phyloP scores from a whole-genome alignment of 92 coral and sea anemone genomes.

The Isaurus tuberculatus region DNA sequence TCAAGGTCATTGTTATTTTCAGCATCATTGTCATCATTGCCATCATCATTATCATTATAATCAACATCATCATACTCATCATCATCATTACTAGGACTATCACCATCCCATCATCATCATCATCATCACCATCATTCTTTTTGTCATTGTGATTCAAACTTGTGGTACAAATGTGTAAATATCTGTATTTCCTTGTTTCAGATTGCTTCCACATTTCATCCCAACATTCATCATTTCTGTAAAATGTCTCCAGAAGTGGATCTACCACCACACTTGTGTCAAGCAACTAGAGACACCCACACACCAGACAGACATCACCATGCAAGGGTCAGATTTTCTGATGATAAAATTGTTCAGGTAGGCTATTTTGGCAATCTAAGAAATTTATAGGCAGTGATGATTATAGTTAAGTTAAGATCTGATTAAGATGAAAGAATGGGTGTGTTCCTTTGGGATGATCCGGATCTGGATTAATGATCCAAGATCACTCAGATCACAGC shows the following conservation, averaged over 20 bases:
- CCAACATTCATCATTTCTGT: slow-evolving; percentile 95
- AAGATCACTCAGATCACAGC: no score
- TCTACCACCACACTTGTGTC: slow-evolving; percentile 79
- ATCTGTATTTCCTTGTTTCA: not conserved
- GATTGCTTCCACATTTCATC: slow-evolving; percentile 46
- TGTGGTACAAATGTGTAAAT: not conserved
- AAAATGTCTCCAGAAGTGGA: slow-evolving; percentile 82
- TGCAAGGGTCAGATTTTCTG: slow-evolving; percentile 53
- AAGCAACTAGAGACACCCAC: slow-evolving; percentile 85
- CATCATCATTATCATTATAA: no score
- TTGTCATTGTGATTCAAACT: no score
- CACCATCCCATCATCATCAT: no score
- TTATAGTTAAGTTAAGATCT: not conserved
- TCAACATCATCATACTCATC: no score
- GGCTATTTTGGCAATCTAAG: not conserved
- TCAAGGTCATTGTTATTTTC: no score
- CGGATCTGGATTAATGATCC: no score
- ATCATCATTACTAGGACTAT: no score
- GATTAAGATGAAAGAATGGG: not conserved
- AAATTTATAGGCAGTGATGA: not conserved
- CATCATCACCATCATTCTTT: no score
- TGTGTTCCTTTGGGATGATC: no score
- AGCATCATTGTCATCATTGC: no score
- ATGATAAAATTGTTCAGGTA: slow-evolving; percentile 44
- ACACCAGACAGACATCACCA: slow-evolving; percentile 73